Percentiles rank a stretch among this genome's conserved stretches.
Evolutionary conservation across 1,140 invertebrate genomes (phyloP).

Genomic region (Eriosoma lanigerum): DNA sequence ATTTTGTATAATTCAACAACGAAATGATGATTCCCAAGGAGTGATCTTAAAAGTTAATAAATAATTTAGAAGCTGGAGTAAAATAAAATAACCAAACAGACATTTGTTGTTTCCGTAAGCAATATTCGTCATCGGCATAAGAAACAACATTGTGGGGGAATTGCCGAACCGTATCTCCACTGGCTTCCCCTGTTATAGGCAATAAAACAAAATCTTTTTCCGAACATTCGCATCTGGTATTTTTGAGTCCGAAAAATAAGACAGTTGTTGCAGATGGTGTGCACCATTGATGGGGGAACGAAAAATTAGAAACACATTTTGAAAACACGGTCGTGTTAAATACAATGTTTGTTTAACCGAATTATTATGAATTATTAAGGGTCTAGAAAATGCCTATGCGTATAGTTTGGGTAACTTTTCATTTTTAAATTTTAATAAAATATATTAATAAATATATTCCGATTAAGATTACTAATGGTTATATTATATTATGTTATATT

Average conservation of each 20-base stretch:
- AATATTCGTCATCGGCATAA: conserved; percentile 21
- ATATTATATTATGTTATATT: too few species aligned
- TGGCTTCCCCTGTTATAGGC: conserved; percentile 12
- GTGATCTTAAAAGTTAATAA: not conserved
- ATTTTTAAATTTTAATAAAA: too few species aligned
- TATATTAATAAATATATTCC: too few species aligned
- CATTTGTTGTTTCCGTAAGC: conserved; percentile 27
- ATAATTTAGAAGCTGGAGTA: not conserved
- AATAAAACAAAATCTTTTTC: conserved; percentile 47
- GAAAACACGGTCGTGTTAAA: conserved; percentile 32
- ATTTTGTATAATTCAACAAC: not conserved
- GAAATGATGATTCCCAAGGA: not conserved
- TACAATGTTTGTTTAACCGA: conserved; percentile 40
- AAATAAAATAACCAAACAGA: not conserved
- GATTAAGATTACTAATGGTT: too few species aligned
- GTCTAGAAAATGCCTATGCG: not conserved
- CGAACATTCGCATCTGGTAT: conserved; percentile 40
- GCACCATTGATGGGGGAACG: not conserved
- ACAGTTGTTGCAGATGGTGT: conserved; percentile 31
- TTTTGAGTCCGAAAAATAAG: not conserved
- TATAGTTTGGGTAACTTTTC: conserved; percentile 5
- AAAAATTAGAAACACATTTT: conserved; percentile 48
- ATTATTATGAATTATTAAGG: conserved; percentile 5
- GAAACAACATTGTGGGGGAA: not conserved
- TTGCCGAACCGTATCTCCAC: conserved; percentile 31